These are phyloP conservation scores for Danaus melanippus DNA, from an alignment of 1,140 invertebrate genomes.

Conservation along the genomic window DNA sequence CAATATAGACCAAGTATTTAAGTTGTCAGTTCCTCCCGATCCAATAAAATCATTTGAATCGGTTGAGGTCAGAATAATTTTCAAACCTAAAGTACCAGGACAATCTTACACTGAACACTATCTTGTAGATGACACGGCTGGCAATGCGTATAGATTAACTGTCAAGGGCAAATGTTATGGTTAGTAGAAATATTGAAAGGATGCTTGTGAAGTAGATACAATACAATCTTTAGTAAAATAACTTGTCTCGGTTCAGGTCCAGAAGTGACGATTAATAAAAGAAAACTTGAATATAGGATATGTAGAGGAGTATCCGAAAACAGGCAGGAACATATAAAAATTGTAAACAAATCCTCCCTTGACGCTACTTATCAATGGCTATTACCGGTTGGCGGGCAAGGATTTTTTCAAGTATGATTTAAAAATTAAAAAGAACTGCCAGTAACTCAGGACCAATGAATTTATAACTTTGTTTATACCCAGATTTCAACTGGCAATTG, in stretches of 20 bases:
- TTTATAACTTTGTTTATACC: constrained; percentile 7
- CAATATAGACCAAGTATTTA: constrained; percentile 52
- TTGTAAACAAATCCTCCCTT: constrained; percentile 48
- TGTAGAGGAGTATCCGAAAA: constrained; percentile 46
- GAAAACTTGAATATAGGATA: constrained; percentile 45
- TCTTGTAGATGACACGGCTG: constrained; percentile 46
- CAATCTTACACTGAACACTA: constrained; percentile 59
- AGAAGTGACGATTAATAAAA: constrained; percentile 41
- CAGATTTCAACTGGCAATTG: constrained; percentile 62
- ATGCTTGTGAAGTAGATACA: too few relatives aligned
- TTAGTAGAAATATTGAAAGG: constrained; percentile 17
- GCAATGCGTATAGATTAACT: constrained; percentile 46
- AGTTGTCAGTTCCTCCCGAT: constrained; percentile 38
- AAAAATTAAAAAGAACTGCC: neutral
- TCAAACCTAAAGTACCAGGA: constrained; percentile 38
- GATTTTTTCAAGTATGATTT: constrained; percentile 50
- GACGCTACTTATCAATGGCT: constrained; percentile 63
- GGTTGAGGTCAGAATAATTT: constrained; percentile 38
- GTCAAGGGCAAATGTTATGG: constrained; percentile 54
- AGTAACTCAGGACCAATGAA: too few relatives aligned
- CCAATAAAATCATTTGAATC: constrained; percentile 34
- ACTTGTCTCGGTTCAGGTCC: constrained; percentile 34
- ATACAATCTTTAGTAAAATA: too few relatives aligned
- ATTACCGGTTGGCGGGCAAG: constrained; percentile 42
- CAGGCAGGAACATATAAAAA: constrained; percentile 44